phyloP scores from a whole-genome alignment of 2,113 vertebrate genomes.

The cat (Felis catus) region F.catus_Fca126_mat1.0 CM031415.1:182119001-182119500 shows the following conservation, averaged over 20 bases:
- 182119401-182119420: neutral
- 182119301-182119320: neutral
- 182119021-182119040: neutral
- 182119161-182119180: no score
- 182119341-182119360: neutral
- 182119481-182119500: neutral
- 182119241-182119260: no score
- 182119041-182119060: neutral
- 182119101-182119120: no score
- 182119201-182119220: no score
- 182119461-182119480: neutral
- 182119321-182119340: neutral
- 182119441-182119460: neutral
- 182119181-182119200: no score
- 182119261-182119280: neutral
- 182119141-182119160: accelerated
- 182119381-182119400: neutral
- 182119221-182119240: no score
- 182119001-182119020: neutral
- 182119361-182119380: neutral
- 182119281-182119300: neutral
- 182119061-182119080: neutral
- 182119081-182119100: no score
- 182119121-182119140: no score
- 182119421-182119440: neutral